Conservation (phyloP, 64 coral and sea anemone species). For the Montipora sp. region DNA sequence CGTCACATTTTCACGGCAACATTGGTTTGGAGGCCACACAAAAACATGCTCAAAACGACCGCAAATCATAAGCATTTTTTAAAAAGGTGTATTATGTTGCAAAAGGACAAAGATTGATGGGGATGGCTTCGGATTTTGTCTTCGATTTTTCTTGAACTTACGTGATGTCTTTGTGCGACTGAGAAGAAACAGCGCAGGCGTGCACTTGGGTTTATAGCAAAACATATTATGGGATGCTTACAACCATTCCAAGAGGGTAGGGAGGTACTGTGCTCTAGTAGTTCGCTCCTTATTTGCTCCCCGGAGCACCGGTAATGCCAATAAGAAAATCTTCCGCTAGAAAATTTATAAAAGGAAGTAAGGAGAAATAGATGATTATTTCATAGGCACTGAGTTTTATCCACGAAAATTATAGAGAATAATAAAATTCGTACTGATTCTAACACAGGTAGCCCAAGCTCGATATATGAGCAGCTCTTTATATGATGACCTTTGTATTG, state of each 20-base stretch:
- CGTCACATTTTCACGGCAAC: neutral
- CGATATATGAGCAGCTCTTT: no score
- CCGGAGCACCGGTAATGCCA: no score
- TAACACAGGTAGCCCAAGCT: no score
- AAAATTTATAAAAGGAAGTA: no score
- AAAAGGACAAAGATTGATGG: neutral
- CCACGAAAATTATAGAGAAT: no score
- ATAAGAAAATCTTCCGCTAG: no score
- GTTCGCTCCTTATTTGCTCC: no score
- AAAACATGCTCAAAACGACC: neutral
- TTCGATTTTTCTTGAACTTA: neutral
- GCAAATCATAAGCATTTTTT: neutral
- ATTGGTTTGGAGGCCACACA: neutral
- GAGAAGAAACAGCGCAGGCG: conserved; percentile 10
- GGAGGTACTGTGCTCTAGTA: neutral
- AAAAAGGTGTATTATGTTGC: neutral
- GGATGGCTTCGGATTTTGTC: neutral
- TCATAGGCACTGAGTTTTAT: no score
- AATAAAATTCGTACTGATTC: no score
- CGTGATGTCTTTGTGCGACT: conserved; percentile 78
- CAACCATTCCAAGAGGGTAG: neutral
- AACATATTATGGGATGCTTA: conserved; percentile 73
- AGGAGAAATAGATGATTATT: no score
- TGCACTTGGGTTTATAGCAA: neutral
- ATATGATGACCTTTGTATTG: no score